Percentiles rank a stretch among this genome's conserved stretches.
Conservation (phyloP, 2,888 invertebrate genomes). For the Aleiodes alternator region DNA sequence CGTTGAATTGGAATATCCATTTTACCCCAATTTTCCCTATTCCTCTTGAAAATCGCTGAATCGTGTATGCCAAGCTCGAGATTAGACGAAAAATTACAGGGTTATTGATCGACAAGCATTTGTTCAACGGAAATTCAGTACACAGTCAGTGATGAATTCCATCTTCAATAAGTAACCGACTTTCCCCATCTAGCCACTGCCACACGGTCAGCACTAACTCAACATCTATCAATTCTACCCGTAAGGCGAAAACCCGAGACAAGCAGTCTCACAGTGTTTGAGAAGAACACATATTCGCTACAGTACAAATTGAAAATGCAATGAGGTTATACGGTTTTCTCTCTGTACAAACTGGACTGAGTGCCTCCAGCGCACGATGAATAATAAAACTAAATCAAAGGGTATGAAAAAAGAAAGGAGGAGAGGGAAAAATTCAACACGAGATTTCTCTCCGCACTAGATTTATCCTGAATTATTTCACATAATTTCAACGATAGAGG, state of each 20-base stretch:
- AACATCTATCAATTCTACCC: constrained; percentile 14
- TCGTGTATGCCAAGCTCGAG: no score
- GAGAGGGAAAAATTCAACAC: not conserved
- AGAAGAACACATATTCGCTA: constrained; percentile 9
- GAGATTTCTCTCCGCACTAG: constrained; percentile 13
- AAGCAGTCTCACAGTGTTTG: constrained; percentile 20
- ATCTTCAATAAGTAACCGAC: constrained; percentile 13
- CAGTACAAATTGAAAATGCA: constrained; percentile 24
- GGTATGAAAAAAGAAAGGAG: not conserved
- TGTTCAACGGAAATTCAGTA: no score
- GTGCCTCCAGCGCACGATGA: constrained; percentile 20
- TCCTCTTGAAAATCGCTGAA: no score
- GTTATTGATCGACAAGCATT: no score
- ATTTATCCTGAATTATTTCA: constrained; percentile 9
- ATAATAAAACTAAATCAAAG: constrained; percentile 13
- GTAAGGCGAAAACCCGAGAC: constrained; percentile 19
- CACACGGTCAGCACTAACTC: constrained; percentile 2
- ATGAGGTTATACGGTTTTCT: constrained; percentile 13
- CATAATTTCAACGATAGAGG: not conserved
- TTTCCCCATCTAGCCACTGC: not conserved
- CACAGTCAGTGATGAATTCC: not conserved
- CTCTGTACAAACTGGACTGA: not conserved
- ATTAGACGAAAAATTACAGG: no score
- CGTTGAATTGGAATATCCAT: no score
- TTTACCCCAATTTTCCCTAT: no score